A percentile compares a stretch with the other conserved stretches of the same genome.
These are phyloP conservation scores for Cepaea hortensis DNA, from an alignment of 2,888 invertebrate genomes.

Conservation along the genomic window DNA sequence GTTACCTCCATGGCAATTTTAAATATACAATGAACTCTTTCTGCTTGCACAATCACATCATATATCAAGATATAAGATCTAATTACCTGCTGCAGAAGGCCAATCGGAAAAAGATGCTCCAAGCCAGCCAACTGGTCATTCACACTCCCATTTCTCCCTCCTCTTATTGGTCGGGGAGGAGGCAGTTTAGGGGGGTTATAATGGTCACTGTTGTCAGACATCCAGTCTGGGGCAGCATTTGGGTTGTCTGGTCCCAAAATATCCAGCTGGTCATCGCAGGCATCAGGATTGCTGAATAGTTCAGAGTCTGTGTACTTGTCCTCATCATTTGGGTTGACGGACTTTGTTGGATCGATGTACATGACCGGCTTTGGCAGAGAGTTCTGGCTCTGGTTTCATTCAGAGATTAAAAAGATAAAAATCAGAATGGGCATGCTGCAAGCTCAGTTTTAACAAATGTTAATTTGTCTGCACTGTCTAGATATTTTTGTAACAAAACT, in stretches of 20 bases:
- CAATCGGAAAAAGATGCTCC: slow-evolving; percentile 50
- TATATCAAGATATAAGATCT: no score
- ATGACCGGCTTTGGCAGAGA: slow-evolving; percentile 65
- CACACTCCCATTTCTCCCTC: slow-evolving; percentile 12
- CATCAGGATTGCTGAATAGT: slow-evolving; percentile 68
- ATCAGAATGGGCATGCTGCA: no score
- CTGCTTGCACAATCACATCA: no score
- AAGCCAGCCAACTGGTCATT: slow-evolving; percentile 45
- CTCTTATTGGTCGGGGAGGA: slow-evolving; percentile 36
- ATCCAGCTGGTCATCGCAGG: slow-evolving; percentile 56
- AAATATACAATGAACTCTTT: no score
- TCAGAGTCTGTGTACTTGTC: slow-evolving; percentile 68
- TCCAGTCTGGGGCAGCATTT: slow-evolving; percentile 35
- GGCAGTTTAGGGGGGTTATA: slow-evolving; percentile 48
- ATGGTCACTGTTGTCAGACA: slow-evolving; percentile 53
- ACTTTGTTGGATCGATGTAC: slow-evolving; percentile 50
- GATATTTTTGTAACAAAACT: no score
- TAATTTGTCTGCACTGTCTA: no score
- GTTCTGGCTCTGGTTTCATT: slow-evolving; percentile 37
- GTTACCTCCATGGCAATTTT: no score
- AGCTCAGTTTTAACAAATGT: no score
- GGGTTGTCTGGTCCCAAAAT: slow-evolving; percentile 56
- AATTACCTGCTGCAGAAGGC: slow-evolving; percentile 50
- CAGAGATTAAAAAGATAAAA: no score
- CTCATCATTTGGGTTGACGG: slow-evolving; percentile 59